phyloP scores from a whole-genome alignment of 2,797 vertebrate genomes.

The Distichodus sexfasciatus region DNA sequence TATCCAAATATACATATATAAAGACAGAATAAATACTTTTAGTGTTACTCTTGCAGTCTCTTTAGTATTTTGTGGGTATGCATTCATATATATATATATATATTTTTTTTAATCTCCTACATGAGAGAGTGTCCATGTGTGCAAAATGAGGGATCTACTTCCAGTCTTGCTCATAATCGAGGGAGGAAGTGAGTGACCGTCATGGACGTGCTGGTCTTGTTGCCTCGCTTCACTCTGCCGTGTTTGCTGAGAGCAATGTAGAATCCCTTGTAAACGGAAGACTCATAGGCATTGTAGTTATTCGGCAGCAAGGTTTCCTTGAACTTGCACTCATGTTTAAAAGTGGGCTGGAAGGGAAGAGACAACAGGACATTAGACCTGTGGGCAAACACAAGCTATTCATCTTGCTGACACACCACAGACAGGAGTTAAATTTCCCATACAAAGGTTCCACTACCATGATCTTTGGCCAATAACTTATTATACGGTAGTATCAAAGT shows the following conservation, averaged over 20 bases:
- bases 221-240: slow-evolving; percentile 87
- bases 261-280: slow-evolving; percentile 81
- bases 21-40: slow-evolving; percentile 74
- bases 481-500: too few species aligned
- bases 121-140: slow-evolving; percentile 79
- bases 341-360: slow-evolving; percentile 75
- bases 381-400: background rate
- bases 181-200: slow-evolving; percentile 96
- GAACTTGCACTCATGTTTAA: slow-evolving; percentile 93
- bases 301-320: slow-evolving; percentile 92
- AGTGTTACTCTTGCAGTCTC: slow-evolving; percentile 64
- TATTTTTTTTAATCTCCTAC: slow-evolving; percentile 48
- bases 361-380: background rate
- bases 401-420: too few species aligned
- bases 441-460: too few species aligned
- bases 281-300: slow-evolving; percentile 97
- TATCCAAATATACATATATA: slow-evolving; percentile 86
- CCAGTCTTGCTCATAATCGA: slow-evolving; percentile 79
- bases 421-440: too few species aligned
- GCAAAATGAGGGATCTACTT: slow-evolving; percentile 78
- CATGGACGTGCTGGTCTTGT: slow-evolving; percentile 87
- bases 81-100: too few species aligned
- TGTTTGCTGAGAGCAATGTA: slow-evolving; percentile 96
- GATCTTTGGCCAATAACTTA: too few species aligned
- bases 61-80: slow-evolving; percentile 54